Percentiles rank a stretch among this genome's conserved stretches.
Evolutionary conservation across 2,888 invertebrate genomes (phyloP).

Genomic region (Himalopsyche japonica): DNA sequence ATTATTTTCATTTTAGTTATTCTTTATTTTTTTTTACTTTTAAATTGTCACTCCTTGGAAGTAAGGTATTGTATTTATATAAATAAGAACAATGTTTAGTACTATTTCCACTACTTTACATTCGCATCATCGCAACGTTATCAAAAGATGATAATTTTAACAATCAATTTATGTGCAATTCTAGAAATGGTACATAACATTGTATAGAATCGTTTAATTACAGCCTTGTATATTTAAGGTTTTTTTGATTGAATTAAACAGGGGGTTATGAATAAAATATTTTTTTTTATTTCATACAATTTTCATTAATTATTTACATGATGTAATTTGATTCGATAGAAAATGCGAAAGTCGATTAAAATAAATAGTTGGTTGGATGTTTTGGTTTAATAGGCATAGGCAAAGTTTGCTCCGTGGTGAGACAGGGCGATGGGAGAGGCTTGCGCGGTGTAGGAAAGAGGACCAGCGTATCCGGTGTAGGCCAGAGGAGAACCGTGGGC

Average conservation of each 20-base stretch:
- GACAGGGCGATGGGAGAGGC: neutral
- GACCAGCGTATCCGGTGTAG: constrained; percentile 17
- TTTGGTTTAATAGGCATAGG: neutral
- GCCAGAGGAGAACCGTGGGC: constrained; percentile 41
- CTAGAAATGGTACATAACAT: too few relatives aligned
- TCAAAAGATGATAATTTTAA: too few relatives aligned
- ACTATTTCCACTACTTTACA: too few relatives aligned
- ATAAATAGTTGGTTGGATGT: neutral
- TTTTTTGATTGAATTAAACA: neutral
- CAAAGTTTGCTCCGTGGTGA: neutral
- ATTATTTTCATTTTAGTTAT: neutral
- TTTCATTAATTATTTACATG: neutral
- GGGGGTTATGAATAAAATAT: neutral
- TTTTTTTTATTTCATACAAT: neutral
- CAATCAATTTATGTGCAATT: too few relatives aligned
- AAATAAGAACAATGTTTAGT: too few relatives aligned
- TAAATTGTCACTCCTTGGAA: too few relatives aligned
- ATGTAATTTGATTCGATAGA: neutral
- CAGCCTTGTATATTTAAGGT: too few relatives aligned
- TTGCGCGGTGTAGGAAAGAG: constrained; percentile 12
- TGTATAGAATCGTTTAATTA: too few relatives aligned
- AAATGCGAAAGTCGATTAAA: neutral
- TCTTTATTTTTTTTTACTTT: too few relatives aligned
- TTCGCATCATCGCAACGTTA: too few relatives aligned
- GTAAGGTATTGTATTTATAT: too few relatives aligned